These are phyloP conservation scores for Chorisops tibialis DNA, from an alignment of 2,888 invertebrate genomes.

Conservation along the genomic window DNA sequence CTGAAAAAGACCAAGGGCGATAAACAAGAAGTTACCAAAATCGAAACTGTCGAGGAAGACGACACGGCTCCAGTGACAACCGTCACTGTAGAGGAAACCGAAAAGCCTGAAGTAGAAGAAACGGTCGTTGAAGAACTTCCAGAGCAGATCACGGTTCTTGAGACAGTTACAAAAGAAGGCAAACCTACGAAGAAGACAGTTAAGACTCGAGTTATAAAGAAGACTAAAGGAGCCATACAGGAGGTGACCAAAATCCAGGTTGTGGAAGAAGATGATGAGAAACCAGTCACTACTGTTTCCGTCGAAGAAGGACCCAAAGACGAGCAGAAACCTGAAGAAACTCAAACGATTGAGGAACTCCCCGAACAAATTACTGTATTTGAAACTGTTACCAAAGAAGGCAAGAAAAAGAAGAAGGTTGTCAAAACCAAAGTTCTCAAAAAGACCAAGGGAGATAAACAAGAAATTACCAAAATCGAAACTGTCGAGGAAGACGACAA, in stretches of 20 bases:
- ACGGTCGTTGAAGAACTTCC: conserved; percentile 24
- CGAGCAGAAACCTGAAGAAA: conserved; percentile 29
- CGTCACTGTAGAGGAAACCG: conserved; percentile 42
- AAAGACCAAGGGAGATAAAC: conserved; percentile 37
- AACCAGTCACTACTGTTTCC: conserved; percentile 36
- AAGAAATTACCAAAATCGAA: conserved; percentile 46
- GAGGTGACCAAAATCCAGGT: conserved; percentile 51
- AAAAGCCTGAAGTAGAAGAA: conserved; percentile 40
- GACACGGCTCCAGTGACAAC: conserved; percentile 47
- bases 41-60: conserved; percentile 52
- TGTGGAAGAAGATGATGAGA: conserved; percentile 40
- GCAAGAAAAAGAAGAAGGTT: conserved; percentile 36
- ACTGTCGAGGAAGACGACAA: conserved; percentile 40
- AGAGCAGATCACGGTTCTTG: conserved; percentile 33
- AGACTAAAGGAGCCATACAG: conserved; percentile 43
- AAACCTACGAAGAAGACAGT: conserved; percentile 38
- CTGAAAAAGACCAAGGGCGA: conserved; percentile 51
- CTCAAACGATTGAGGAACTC: conserved; percentile 40
- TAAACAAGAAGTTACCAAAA: conserved; percentile 53
- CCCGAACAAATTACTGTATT: conserved; percentile 37
- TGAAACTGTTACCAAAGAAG: conserved; percentile 35
- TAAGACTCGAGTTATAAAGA: conserved; percentile 41
- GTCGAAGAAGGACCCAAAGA: conserved; percentile 41
- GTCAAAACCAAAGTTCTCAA: conserved; percentile 23
- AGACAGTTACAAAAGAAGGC: conserved; percentile 41